phyloP scores from a whole-genome alignment of 1,140 invertebrate genomes.

The Bradysia coprophila region DNA sequence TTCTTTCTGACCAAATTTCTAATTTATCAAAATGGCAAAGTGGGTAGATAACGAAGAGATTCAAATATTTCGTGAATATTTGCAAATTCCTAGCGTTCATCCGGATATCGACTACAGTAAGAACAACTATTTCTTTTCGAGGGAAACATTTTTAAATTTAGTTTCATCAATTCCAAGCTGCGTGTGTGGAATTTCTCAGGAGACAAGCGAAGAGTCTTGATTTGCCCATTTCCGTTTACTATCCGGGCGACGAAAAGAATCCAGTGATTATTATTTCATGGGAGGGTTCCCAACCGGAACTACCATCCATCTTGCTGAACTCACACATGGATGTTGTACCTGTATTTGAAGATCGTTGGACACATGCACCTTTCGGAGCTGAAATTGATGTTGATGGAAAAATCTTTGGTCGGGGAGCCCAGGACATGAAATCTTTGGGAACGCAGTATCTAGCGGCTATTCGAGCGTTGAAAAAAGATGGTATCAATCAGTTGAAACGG shows the following conservation, averaged over 20 bases:
- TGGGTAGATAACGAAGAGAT: conserved; percentile 30
- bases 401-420: conserved; percentile 65
- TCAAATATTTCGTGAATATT: conserved; percentile 52
- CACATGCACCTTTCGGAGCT: conserved; percentile 58
- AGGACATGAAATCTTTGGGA: conserved; percentile 72
- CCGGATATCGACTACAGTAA: conserved; percentile 63
- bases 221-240: conserved; percentile 32
- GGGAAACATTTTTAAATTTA: no score
- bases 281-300: conserved; percentile 34
- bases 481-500: not conserved
- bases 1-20: no score
- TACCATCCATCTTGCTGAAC: conserved; percentile 59
- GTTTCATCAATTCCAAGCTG: conserved; percentile 9
- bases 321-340: conserved; percentile 88
- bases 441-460: conserved; percentile 69
- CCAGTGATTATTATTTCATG: conserved; percentile 64
- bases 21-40: conserved; percentile 1
- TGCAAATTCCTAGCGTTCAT: conserved; percentile 56
- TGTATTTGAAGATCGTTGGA: conserved; percentile 64
- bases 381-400: conserved; percentile 57
- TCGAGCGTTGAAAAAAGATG: conserved; percentile 28
- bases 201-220: conserved; percentile 36
- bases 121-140: no score
- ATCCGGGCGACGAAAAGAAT: conserved; percentile 27
- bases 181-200: conserved; percentile 38